Base-by-base conservation (phyloP, 1,140 invertebrate species). In the Nautilus pompilius region DNA sequence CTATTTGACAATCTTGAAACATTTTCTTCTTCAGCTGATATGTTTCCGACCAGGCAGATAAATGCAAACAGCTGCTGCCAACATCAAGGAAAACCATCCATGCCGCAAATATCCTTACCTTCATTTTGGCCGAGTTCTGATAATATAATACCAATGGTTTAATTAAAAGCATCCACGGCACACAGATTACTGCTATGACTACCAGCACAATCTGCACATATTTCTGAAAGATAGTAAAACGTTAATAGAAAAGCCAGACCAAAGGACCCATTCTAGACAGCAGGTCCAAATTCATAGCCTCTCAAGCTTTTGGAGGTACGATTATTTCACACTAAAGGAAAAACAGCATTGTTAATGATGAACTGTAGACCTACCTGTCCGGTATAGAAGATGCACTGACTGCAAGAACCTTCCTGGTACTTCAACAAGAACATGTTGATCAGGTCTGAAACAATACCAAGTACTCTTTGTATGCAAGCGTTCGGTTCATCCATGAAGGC, bases 131-230 rank as follows among this genome's bases (percentile, higher is more conserved):
- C 15, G 68, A 69, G 45, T 71, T 62, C 51, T 41, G 24, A 10
- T 55, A 29, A 45, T 58, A 46, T 8, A 79, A 61, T 5, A 72
- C 34, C 45, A 77, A 66, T 32, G 80, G 80, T 55, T 81, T 82
- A 6, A 91, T 90, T 3, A 96, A 81, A 48, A 99, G 84, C 90
- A 99, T 90, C 66, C 93, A 87, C 0, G 96, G 96, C 28, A 98
- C 89, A 76, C 93, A 95, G 24, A 90, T 65, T 0, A 97, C 68
- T 0, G 89, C 92, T 3, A 90, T 65, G 2, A 91, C 73, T 4
- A 95, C 87, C 56, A 93, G 88, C 17, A 87, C 75, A 17, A 83
- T 84, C 80, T 98, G 93, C 15, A 96, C 30, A 0, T 66, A 84
- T 67, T 84, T 80, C 85, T 98, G 91, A 2, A 72, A 71, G 55